Percentiles rank a stretch among this genome's conserved stretches.
Conservation (phyloP, 37 sponge, comb jelly and placozoan genomes). For the Oopsacas minuta region DNA sequence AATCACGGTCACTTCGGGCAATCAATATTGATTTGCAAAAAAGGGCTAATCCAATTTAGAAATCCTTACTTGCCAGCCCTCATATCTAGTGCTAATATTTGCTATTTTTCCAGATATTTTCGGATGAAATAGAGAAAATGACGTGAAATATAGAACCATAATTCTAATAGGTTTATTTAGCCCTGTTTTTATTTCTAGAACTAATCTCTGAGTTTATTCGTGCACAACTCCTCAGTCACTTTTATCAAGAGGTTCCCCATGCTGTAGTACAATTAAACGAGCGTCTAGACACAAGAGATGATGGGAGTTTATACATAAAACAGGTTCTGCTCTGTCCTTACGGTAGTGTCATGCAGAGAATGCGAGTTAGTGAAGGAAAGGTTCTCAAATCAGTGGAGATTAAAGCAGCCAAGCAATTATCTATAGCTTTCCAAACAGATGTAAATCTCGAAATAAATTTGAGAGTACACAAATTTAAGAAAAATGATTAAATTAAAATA, state of each 20-base stretch:
- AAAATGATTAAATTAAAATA: not conserved
- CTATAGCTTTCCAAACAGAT: not conserved
- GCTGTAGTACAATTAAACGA: not conserved
- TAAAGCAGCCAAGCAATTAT: not conserved
- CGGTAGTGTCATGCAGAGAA: not conserved
- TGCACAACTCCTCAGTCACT: not conserved
- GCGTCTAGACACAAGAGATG: not conserved
- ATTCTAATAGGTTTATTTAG: too few relatives aligned
- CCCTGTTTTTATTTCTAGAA: not conserved
- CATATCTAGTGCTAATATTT: too few relatives aligned
- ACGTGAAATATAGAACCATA: too few relatives aligned
- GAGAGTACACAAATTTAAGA: not conserved
- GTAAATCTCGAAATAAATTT: not conserved
- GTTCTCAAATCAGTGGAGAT: not conserved
- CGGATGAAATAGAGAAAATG: too few relatives aligned
- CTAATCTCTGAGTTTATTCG: not conserved
- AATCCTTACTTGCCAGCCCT: too few relatives aligned
- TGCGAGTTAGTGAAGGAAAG: not conserved
- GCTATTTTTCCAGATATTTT: too few relatives aligned
- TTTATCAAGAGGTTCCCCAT: not conserved
- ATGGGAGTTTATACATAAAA: not conserved
- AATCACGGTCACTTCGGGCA: too few relatives aligned
- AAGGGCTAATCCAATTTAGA: too few relatives aligned
- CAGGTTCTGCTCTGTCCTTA: not conserved
- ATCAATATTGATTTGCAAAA: too few relatives aligned